phyloP scores from a whole-genome alignment of 2,113 vertebrate species.

The Balaenoptera acutorostrata region DNA sequence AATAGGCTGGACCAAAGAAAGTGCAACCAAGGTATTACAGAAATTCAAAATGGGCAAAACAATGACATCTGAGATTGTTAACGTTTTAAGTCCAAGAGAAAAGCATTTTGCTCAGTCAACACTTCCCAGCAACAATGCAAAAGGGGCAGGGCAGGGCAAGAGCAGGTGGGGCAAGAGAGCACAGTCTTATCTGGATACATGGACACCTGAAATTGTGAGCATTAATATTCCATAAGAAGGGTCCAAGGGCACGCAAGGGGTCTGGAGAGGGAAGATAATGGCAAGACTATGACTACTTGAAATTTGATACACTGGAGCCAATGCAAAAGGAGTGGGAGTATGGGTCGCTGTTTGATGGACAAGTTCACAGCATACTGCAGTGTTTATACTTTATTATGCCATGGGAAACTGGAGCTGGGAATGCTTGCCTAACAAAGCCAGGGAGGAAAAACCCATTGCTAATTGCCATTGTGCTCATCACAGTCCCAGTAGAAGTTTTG shows the following conservation, averaged over 20 bases:
- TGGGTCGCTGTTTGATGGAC: background rate
- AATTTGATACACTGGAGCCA: background rate
- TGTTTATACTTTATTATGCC: conserved; percentile 4
- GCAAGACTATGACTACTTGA: background rate
- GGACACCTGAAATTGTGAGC: background rate
- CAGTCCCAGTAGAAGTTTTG: conserved; percentile 14
- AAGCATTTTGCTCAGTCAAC: background rate
- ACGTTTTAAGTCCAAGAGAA: conserved; percentile 19
- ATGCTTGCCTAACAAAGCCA: background rate
- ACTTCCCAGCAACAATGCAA: background rate
- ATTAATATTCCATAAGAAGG: background rate
- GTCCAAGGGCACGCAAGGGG: background rate
- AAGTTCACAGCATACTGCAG: background rate
- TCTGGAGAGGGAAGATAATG: background rate
- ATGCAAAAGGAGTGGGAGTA: background rate
- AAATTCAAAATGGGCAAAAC: background rate
- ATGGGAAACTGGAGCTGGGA: background rate
- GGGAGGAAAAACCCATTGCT: background rate
- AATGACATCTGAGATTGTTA: conserved; percentile 10
- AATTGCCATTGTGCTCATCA: conserved; percentile 11
- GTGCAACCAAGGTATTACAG: background rate
- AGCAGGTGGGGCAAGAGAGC: background rate
- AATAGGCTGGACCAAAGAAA: background rate
- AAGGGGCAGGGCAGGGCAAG: background rate
- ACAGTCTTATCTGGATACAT: background rate